These are phyloP conservation scores for Sparidentex hasta DNA, from an alignment of 2,797 vertebrate genomes.

Conservation along the genomic window DNA sequence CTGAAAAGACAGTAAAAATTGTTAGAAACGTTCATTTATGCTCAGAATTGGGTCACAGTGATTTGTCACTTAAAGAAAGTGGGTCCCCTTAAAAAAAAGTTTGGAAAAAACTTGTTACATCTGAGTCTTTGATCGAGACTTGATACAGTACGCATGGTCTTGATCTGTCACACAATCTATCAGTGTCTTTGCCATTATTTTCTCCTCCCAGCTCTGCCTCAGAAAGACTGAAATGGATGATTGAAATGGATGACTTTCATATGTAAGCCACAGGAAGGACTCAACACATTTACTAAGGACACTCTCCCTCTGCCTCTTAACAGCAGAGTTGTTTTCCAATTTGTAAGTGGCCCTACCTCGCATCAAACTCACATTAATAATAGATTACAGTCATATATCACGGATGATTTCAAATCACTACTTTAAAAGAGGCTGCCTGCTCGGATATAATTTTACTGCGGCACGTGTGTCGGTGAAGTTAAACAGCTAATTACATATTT, in stretches of 20 bases:
- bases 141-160: constrained; percentile 51
- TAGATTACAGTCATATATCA: constrained; percentile 69
- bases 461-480: constrained; percentile 23
- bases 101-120: constrained; percentile 27
- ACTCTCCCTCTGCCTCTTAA: constrained; percentile 36
- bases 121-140: constrained; percentile 54
- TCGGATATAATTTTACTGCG: constrained; percentile 26
- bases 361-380: constrained; percentile 63
- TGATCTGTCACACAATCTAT: constrained; percentile 67
- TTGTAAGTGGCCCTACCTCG: constrained; percentile 51
- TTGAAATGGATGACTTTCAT: constrained; percentile 81
- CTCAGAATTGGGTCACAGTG: no score
- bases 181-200: constrained; percentile 52
- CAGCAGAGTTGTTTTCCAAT: constrained; percentile 61
- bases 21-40: no score
- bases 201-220: constrained; percentile 48
- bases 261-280: constrained; percentile 60
- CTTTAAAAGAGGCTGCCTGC: constrained; percentile 35
- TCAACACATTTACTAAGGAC: constrained; percentile 61
- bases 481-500: constrained; percentile 34
- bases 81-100: no score
- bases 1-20: no score
- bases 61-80: no score
- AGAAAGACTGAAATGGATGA: constrained; percentile 71
- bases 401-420: constrained; percentile 32